phyloP scores from a whole-genome alignment of 2,113 vertebrate genomes.

The Urocynchramus pylzowi region DNA sequence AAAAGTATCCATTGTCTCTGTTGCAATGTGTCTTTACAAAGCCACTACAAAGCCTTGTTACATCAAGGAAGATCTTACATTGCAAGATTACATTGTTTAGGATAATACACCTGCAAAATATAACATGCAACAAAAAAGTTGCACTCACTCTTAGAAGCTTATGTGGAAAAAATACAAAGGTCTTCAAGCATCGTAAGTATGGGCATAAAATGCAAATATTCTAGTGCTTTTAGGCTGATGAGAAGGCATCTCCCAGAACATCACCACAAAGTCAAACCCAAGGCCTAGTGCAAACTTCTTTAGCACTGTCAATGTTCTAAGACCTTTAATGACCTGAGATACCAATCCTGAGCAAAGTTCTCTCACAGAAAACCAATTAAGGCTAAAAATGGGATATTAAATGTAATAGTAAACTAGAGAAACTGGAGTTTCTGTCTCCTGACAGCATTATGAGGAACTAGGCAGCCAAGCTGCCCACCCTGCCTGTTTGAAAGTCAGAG shows the following conservation, averaged over 20 bases:
- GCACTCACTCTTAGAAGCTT: not conserved
- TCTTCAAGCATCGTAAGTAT: not conserved
- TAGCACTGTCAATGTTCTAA: not conserved
- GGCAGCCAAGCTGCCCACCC: conserved; percentile 34
- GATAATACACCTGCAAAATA: not conserved
- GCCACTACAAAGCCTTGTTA: not conserved
- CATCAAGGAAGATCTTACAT: not conserved
- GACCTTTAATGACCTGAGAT: not conserved
- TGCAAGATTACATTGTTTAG: not conserved
- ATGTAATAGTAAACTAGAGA: not conserved
- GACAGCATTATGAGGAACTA: not conserved
- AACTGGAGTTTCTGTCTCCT: not conserved
- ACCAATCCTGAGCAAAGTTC: not conserved
- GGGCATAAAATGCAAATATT: not conserved
- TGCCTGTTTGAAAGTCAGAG: conserved; percentile 66
- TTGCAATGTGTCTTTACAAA: not conserved
- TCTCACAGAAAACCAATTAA: not conserved
- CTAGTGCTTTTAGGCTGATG: not conserved
- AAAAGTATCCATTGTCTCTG: not conserved
- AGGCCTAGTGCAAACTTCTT: not conserved
- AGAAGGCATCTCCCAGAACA: not conserved
- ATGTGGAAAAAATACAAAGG: not conserved
- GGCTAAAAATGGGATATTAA: not conserved
- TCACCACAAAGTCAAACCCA: not conserved
- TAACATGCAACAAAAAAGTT: not conserved